Evolutionary conservation across 2,113 vertebrate species (phyloP), one percentile per base, ranked within the genome.

Genomic region (Nipponia nippon): DNA sequence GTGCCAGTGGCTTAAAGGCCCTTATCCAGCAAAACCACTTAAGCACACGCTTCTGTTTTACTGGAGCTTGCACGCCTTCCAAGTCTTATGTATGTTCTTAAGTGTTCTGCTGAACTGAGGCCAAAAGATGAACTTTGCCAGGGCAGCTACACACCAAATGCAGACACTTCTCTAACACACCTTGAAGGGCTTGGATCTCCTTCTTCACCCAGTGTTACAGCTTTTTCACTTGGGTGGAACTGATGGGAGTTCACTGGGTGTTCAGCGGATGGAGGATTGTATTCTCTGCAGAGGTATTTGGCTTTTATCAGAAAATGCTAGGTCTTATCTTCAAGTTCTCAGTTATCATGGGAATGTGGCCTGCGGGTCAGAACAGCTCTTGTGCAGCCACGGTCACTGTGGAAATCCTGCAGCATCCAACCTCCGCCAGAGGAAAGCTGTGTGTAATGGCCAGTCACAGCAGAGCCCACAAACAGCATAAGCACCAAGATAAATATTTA

Each of bases 11-110:
- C 63, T 92, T 66, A 67, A 55, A 90, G 71, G 84, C 69, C 44
- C 81, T 89, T 78, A 89, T 87, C 91, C 91, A 89, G 70, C 40
- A 94, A 89, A 97, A 79, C 61, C 95, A 82, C 81, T 96, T 92
- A 79, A 97, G 83, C 80, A 34, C 71, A 13, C 1, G 4, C 58
- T 91, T 66, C 85, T 83, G 42, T 36, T 85, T 89, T 38, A 66
- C 56, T 44, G 72, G 59, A 66, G 76, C 94, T 62, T 59, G 23
- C 55, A 36, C 1, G 0, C 18, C 52, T 83, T 95, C 95, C 92
- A 89, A 94, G 59, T 9, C 79, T 47, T 83, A 49, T 38, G 53
- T 26, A 15, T 70, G 22, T 42, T 67, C 87, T 61, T 83, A 87
- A 96, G 90, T 92, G 95, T 83, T 90, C 77, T 93, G 83, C 89